These are phyloP conservation scores for Tipula vernalis DNA, from an alignment of 2,888 invertebrate genomes.

Conservation along the genomic window DNA sequence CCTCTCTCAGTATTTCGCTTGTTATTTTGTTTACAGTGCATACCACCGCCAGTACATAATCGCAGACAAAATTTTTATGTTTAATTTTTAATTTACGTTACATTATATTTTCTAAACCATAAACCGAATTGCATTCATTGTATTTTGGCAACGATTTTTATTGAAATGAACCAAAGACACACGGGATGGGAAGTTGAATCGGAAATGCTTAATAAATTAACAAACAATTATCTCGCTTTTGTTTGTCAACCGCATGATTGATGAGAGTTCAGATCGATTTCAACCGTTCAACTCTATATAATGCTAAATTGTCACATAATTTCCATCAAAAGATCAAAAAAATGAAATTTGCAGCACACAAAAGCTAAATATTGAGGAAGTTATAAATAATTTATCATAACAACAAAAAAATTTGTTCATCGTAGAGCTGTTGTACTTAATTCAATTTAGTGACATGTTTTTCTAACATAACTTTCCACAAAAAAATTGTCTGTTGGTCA, in stretches of 20 bases:
- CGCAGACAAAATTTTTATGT: background rate
- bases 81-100: background rate
- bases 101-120: background rate
- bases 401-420: background rate
- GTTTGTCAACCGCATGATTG: background rate
- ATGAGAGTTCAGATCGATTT: background rate
- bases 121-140: background rate
- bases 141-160: background rate
- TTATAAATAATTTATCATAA: background rate
- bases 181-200: background rate
- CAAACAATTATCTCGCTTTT: background rate
- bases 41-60: background rate
- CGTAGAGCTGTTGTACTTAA: background rate
- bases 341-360: background rate
- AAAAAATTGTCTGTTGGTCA: background rate
- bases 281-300: background rate
- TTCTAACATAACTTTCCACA: background rate
- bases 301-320: background rate
- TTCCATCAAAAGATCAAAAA: background rate
- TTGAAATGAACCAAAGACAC: background rate
- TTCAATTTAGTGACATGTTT: background rate
- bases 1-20: background rate
- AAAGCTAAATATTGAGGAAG: background rate
- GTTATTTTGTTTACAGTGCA: background rate
- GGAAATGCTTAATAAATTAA: background rate